Base-by-base conservation (phyloP, 2,113 vertebrate genomes). In the Sprattus sprattus region DNA sequence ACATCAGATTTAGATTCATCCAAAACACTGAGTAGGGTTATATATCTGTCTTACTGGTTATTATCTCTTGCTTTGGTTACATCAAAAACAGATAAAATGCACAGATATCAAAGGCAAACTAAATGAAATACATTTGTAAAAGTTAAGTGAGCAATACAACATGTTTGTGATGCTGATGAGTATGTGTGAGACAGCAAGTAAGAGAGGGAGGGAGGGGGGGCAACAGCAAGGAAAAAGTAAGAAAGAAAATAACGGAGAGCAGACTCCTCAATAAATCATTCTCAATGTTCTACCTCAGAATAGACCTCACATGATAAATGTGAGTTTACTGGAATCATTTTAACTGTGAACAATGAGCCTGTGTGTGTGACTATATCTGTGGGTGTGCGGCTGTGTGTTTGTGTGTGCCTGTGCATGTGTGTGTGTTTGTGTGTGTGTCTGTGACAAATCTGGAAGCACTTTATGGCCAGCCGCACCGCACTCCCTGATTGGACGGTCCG, bases 391-490 rank as follows among this genome's bases (percentile, higher is more conserved):
- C 64, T 83, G 47, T 85, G 87, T 85, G 87, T 80, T 60, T 80
- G 84, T 80, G 87, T 85, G 84, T 86, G 81, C 60, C 54, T 22
- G 39, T 45, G 82, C 20, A 39, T 64, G 54, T 67, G 82, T 46
- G 39, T 67, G 85, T 88, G 82, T 46, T 85, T 87, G 85, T 84
- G 82, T 87, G 85, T 90, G 57, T 92, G 87, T 89, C 90, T 93
- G 91, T 92, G 92, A 93, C 93, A 92, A 93, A 94, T 96, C 94
- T 95, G 94, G 94, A 95, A 96, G 91, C 92, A 94, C 90, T 95
- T 95, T 94, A 93, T 90, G 90, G 92, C 93, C 89, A 92, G 90
- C 91, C 94, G 22, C 93, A 94, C 89, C 92, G 91, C 91, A 93
- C 91, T 89, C 91, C 91, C 91, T 93, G 93, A 94, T 93, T 94